Percentiles rank a stretch among this genome's conserved stretches.
These are phyloP conservation scores for Heteromormyrus szaboi DNA, from an alignment of 2,797 vertebrate species.

Conservation along the genomic window DNA sequence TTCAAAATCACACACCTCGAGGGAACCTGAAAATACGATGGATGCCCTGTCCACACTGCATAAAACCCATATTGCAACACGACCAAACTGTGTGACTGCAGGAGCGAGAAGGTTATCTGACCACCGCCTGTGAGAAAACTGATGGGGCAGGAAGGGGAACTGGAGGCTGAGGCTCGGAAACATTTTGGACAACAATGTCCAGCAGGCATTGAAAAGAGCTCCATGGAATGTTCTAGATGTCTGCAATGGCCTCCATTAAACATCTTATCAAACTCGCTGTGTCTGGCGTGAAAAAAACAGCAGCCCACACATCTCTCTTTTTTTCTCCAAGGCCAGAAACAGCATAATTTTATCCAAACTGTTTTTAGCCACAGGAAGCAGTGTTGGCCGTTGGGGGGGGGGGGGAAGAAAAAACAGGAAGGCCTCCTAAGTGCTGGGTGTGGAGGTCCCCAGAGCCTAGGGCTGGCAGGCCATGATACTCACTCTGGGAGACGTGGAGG, in stretches of 20 bases:
- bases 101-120: neutral
- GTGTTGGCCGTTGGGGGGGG: neutral
- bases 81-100: neutral
- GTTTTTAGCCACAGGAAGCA: slow-evolving; percentile 20
- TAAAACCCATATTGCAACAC: neutral
- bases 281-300: neutral
- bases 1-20: neutral
- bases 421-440: slow-evolving; percentile 6
- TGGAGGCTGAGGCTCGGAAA: neutral
- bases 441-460: slow-evolving; percentile 2
- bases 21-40: neutral
- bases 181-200: neutral
- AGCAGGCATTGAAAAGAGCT: neutral
- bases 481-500: slow-evolving; percentile 64
- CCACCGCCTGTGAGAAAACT: neutral
- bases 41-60: neutral
- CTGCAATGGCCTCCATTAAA: neutral
- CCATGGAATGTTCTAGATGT: neutral
- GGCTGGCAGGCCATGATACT: slow-evolving; percentile 41
- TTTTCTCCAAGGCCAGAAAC: slow-evolving; percentile 12
- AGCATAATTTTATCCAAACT: slow-evolving; percentile 23
- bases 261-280: neutral
- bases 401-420: slow-evolving; percentile 5
- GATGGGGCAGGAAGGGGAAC: neutral
- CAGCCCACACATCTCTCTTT: neutral